Base-by-base conservation (phyloP, 2,888 invertebrate genomes). In the Lathronympha strigana region DNA sequence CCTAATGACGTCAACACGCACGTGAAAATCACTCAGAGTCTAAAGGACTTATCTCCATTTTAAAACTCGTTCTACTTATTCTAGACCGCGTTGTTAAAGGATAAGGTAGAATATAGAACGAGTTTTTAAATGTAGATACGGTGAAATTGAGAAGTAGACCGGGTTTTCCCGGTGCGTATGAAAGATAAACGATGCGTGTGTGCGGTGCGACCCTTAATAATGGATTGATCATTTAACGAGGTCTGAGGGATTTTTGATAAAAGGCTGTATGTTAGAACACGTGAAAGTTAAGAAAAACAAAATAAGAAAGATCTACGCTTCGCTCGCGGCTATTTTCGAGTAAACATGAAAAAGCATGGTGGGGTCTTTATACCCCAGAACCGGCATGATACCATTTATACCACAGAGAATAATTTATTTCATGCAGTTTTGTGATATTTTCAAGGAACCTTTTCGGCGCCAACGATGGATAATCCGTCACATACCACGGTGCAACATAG, bases 191-290 rank as follows among this genome's bases (percentile, higher is more conserved):
- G 61, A 54, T 36, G 58, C 64, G 53, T 23, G 23, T 15, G 50
- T n/a, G n/a, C n/a, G n/a, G n/a, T n/a, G 21, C 51, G 45, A 31
- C 58, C 51, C 51, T 66, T 43, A 66, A 66, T 66, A 66, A 66
- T 60, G 53, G 47, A 66, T 60, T 60, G 60, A 66, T 61, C 51
- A 38, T 53, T 63, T 51, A 53, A 11, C 21, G 45, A 25, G 43
- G 51, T 33, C 28, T 19, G 40, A 21, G 17, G 40, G 13, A 28
- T 55, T 40, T 28, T 40, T 17, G 40, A 43, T 5, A 54, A 17
- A 13, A 3, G 19, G 31, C 13, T 19, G 19, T 51, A 17, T 50
- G 2, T 13, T 0, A 40, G 8, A 19, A 47, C 15, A 45, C n/a
- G 8, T 47, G 25, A 11, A 13, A 15, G 17, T 49, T 28, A 28